Base-by-base conservation (phyloP, 2,113 vertebrate genomes). In the Mungos mungo region DNA sequence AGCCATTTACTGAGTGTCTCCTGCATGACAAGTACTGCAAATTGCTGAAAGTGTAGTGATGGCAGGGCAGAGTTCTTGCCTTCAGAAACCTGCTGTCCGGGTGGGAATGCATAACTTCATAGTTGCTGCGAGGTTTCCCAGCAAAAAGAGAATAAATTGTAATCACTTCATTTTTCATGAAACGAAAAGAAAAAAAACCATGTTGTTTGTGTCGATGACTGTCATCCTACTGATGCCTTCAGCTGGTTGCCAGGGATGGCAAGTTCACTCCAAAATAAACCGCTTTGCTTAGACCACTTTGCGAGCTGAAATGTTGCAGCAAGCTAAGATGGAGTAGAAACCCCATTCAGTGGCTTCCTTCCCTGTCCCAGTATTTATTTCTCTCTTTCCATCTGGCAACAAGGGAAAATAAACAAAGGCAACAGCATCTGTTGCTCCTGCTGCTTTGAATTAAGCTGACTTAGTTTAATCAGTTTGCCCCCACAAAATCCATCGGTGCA, bases 401-500 rank as follows among this genome's bases (percentile, higher is more conserved):
- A 96, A 96, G 95, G 96, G 66, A 98, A 98, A 98, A 98, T 84
- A 98, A 98, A 97, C 88, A 98, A 86, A 97, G 97, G 38, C 92
- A 98, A 95, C 52, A 97, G 52, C 96, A 98, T 96, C 95, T 98
- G 98, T 98, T 98, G 86, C 82, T 98, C 97, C 98, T 98, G 95
- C 98, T 98, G 97, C 92, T 98, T 86, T 97, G 97, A 98, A 97
- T 98, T 98, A 98, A 97, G 96, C 93, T 97, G 98, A 97, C 86
- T 98, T 97, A 96, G 90, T 98, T 98, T 98, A 98, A 98, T 98
- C 45, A 97, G 97, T 98, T 95, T 89, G 38, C 63, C 92, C 57
- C 96, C 23, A 82, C 79, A 93, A 98, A 14, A 16, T 91, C 18
- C 83, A 90, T 57, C 76, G 9, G 33, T 96, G 29, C 95, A 95